A percentile compares a stretch with the other conserved stretches of the same genome.
Evolutionary conservation across 1,140 invertebrate species (phyloP).

Genomic region (Tenebrio molitor): DNA sequence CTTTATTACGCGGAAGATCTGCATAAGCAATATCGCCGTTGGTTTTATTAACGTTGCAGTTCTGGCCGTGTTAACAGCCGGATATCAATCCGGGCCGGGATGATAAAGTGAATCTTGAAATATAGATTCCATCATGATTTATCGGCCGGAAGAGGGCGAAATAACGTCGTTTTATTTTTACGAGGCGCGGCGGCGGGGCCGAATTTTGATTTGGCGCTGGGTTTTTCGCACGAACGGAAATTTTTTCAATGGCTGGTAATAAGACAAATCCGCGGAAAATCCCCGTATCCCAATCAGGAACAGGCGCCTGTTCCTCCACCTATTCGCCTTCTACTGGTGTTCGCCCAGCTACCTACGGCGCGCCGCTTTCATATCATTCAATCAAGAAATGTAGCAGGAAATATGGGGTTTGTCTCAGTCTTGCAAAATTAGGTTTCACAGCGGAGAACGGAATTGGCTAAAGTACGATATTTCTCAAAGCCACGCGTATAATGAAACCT

Average conservation of each 20-base stretch:
- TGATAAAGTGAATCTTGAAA: conserved; percentile 20
- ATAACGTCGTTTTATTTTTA: conserved; percentile 8
- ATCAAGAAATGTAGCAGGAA: conserved; percentile 61
- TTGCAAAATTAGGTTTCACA: conserved; percentile 59
- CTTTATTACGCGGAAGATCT: conserved; percentile 20
- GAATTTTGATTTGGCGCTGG: conserved; percentile 16
- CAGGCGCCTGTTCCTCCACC: conserved; percentile 9
- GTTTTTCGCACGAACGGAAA: background rate
- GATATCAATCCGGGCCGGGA: conserved; percentile 3
- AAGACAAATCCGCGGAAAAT: conserved; percentile 47
- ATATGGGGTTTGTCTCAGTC: conserved; percentile 61
- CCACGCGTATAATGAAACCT: conserved; percentile 58
- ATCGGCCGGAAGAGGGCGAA: background rate
- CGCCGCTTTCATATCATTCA: conserved; percentile 59
- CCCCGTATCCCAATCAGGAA: conserved; percentile 35
- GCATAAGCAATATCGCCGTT: conserved; percentile 36
- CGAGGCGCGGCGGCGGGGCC: background rate
- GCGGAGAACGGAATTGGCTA: conserved; percentile 57
- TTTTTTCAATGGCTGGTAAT: conserved; percentile 43
- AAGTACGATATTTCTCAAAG: conserved; percentile 60
- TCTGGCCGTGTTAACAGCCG: conserved; percentile 18
- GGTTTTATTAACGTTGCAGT: conserved; percentile 4
- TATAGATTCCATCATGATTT: conserved; percentile 20
- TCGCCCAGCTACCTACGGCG: conserved; percentile 9
- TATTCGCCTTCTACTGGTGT: background rate